phyloP scores from a whole-genome alignment of 2,888 invertebrate genomes.

The Lithodes maja region DNA sequence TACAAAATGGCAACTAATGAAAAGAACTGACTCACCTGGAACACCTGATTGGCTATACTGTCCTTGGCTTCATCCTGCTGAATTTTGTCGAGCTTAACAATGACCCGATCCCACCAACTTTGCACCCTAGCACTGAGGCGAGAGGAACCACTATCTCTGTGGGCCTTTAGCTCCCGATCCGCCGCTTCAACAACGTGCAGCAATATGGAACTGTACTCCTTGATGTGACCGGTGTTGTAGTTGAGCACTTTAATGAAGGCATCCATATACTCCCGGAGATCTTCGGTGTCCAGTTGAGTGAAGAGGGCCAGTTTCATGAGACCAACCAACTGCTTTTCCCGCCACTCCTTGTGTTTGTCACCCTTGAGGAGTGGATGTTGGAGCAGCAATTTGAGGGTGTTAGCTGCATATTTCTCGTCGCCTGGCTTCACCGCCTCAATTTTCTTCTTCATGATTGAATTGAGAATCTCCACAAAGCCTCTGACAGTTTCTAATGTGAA shows the following conservation, averaged over 20 bases:
- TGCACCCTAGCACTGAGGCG: background rate
- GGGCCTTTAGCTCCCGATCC: slow-evolving; percentile 4
- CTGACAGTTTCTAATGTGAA: slow-evolving; percentile 33
- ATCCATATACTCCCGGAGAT: slow-evolving; percentile 1
- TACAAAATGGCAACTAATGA: background rate
- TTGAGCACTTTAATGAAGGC: slow-evolving; percentile 18
- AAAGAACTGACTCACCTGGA: slow-evolving; percentile 32
- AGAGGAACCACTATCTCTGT: background rate
- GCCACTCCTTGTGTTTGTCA: slow-evolving; percentile 24
- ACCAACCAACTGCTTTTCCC: slow-evolving; percentile 19
- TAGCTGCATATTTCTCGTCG: slow-evolving; percentile 19
- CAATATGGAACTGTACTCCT: slow-evolving; percentile 26
- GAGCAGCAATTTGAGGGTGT: slow-evolving; percentile 16
- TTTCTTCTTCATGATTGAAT: background rate
- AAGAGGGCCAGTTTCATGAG: slow-evolving; percentile 39
- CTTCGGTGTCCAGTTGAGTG: background rate
- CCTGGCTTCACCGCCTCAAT: background rate
- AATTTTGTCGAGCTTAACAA: background rate
- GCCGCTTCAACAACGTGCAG: slow-evolving; percentile 15
- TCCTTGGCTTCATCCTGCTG: background rate
- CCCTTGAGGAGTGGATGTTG: slow-evolving; percentile 15
- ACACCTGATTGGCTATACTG: slow-evolving; percentile 16
- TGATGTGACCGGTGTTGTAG: background rate
- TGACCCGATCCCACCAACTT: slow-evolving; percentile 10
- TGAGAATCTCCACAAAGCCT: slow-evolving; percentile 29